Conservation (phyloP, 2,797 vertebrate species). For the Pangasius djambal region DNA sequence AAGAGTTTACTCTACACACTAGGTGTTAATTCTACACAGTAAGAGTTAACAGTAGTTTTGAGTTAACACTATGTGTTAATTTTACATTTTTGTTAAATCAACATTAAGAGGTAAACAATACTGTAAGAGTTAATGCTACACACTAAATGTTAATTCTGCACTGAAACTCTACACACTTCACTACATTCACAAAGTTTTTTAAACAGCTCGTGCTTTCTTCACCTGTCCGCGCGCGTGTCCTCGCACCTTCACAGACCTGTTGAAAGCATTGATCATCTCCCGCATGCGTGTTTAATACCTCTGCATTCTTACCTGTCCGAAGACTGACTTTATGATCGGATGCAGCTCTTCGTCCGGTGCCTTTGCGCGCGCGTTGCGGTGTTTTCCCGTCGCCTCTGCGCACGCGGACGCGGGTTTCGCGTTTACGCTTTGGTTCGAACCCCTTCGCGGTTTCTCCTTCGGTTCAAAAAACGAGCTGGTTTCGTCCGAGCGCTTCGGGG, state of each 20-base stretch:
- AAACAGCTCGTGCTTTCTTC: background rate
- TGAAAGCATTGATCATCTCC: background rate
- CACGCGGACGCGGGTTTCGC: background rate
- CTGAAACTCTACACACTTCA: background rate
- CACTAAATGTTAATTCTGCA: background rate
- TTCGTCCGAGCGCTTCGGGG: background rate
- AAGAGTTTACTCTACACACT: background rate
- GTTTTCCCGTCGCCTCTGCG: background rate
- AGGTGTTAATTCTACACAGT: background rate
- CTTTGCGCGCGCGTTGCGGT: background rate
- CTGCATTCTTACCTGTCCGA: slow-evolving; percentile 78
- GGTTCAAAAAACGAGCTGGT: background rate
- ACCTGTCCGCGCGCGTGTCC: background rate
- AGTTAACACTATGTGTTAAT: background rate
- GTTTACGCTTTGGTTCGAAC: background rate
- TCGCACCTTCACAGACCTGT: background rate
- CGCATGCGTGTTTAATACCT: background rate
- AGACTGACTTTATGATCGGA: slow-evolving; percentile 92
- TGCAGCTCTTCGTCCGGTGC: slow-evolving; percentile 63
- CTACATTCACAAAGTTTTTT: background rate
- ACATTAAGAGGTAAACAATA: background rate
- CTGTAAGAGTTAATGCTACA: background rate
- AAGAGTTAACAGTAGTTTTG: background rate
- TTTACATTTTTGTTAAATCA: background rate
- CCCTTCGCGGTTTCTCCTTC: background rate